Evolutionary conservation across 2,797 vertebrate genomes (phyloP).

Genomic region (Phataginus tetradactyla): DNA sequence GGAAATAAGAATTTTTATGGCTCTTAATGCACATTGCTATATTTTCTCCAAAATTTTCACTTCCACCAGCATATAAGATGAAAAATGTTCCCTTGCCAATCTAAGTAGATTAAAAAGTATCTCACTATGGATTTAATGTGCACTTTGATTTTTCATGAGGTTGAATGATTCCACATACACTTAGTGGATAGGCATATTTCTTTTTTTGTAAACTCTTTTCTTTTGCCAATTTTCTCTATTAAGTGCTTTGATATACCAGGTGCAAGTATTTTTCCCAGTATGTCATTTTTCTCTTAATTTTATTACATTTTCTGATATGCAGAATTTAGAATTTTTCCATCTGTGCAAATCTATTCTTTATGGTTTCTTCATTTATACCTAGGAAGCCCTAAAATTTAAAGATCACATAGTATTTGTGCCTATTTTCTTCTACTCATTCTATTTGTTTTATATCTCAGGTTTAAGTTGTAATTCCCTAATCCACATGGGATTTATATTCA

Average conservation of each 20-base stretch:
- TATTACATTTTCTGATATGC: not conserved
- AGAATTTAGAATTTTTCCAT: not conserved
- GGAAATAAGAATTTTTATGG: not conserved
- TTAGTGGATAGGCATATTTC: not conserved
- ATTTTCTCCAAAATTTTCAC: not conserved
- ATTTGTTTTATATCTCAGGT: not conserved
- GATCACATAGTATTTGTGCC: not conserved
- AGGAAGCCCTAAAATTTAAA: constrained; percentile 4
- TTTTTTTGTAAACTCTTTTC: not conserved
- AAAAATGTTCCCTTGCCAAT: not conserved
- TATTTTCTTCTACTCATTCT: not conserved
- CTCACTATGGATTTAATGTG: not conserved
- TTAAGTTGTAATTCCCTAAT: not conserved
- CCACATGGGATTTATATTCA: not conserved
- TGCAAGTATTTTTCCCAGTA: not conserved
- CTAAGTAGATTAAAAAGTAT: not conserved
- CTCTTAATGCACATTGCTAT: not conserved
- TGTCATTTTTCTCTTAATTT: not conserved
- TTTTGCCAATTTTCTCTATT: constrained; percentile 4
- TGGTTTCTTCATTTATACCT: not conserved
- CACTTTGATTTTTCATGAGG: not conserved
- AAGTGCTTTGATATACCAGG: not conserved
- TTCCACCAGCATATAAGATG: not conserved
- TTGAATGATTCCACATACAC: not conserved
- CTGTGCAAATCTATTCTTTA: not conserved